These are phyloP conservation scores for Hucho hucho DNA, from an alignment of 2,113 vertebrate species.

Conservation along the genomic window DNA sequence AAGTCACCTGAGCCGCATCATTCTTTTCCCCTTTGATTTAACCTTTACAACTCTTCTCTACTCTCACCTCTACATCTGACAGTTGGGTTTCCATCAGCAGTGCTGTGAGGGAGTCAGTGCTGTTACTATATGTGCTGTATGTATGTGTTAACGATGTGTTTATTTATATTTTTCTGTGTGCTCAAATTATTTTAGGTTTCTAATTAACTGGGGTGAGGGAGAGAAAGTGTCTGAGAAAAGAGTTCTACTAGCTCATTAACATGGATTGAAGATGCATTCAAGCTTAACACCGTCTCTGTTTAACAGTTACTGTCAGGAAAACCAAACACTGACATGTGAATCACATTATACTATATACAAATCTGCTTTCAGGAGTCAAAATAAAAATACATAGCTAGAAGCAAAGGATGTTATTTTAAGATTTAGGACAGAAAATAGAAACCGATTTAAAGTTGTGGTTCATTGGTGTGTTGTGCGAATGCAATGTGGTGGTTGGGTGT, in stretches of 20 bases:
- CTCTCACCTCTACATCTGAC: neutral
- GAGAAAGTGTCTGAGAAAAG: neutral
- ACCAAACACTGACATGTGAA: neutral
- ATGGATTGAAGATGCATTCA: neutral
- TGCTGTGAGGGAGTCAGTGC: neutral
- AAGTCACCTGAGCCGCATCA: neutral
- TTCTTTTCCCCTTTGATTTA: neutral
- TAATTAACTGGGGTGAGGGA: neutral
- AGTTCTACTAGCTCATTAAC: conserved; percentile 1
- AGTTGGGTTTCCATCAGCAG: neutral
- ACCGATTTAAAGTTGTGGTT: neutral
- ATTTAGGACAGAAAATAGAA: neutral
- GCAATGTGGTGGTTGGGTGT: neutral
- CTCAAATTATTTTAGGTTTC: neutral
- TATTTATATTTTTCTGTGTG: neutral
- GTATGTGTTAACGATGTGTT: neutral
- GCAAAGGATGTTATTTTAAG: neutral
- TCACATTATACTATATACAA: neutral
- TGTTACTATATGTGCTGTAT: neutral
- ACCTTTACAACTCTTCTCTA: neutral
- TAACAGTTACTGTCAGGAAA: neutral
- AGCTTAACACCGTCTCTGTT: neutral
- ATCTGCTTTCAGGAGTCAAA: neutral
- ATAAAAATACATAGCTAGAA: neutral
- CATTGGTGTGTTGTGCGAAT: neutral